These are phyloP conservation scores for Phoxinus phoxinus DNA, from an alignment of 2,113 vertebrate species.

Conservation along the genomic window DNA sequence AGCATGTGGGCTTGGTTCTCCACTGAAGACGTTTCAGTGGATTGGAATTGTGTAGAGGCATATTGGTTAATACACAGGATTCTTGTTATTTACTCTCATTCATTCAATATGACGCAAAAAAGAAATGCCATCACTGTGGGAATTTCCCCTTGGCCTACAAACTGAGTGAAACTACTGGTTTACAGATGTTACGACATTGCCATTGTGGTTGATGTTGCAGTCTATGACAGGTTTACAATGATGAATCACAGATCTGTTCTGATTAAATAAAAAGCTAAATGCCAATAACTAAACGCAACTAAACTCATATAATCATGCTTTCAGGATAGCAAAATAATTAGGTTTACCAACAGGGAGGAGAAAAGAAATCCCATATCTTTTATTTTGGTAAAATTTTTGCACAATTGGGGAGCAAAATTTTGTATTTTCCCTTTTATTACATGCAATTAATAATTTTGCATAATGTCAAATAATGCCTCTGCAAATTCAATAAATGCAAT, in stretches of 20 bases:
- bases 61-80: neutral
- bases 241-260: neutral
- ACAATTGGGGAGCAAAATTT: no score
- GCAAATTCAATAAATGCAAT: no score
- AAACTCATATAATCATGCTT: neutral
- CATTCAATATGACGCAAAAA: neutral
- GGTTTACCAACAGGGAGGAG: neutral
- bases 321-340: neutral
- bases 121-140: neutral
- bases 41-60: neutral
- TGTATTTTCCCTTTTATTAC: no score
- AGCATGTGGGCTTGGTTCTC: neutral
- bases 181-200: neutral
- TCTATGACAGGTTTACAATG: neutral
- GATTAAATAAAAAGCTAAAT: neutral
- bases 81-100: constrained; percentile 15
- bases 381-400: no score
- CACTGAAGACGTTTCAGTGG: neutral
- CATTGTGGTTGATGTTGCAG: neutral
- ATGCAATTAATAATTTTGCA: no score
- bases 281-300: neutral
- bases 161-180: neutral
- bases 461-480: no score
- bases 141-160: no score
- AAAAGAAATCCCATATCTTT: neutral